Base-by-base conservation (phyloP, 2,797 vertebrate genomes). In the Aldrovandia affinis region DNA sequence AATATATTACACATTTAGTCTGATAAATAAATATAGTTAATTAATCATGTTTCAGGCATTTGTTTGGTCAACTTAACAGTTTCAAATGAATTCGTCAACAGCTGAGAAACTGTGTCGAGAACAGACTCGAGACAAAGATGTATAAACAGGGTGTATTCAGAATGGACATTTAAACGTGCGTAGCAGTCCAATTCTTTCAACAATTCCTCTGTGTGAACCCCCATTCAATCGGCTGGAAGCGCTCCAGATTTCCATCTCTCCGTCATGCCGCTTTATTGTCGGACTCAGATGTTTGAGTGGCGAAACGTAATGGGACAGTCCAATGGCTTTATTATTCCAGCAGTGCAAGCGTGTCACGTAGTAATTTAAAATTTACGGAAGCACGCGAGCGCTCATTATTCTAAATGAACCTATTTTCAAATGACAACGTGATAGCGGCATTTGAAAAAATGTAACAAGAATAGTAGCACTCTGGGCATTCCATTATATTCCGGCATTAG, bases 21-120 rank as follows among this genome's bases (percentile, higher is more conserved):
- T 63, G 12, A 70, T 68, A 68, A 70, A 50, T 50, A 50, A 95
- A 94, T 92, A 86, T 88, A 84, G 91, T 92, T 93, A 92, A 94
- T 95, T 93, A 94, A 94, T 93, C 89, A 90, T 92, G 87, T 87
- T 91, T 65, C 50, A 83, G 81, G 90, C 91, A 93, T 92, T 92
- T 91, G 12, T 5, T 50, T 12, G 6, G 6, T 50, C 12, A 12
- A 50, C 93, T n/a, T n/a, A 91, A 92, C 91, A 92, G 90, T 90
- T 89, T n/a, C n/a, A 92, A 85, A 88, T 84, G 90, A 92, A 90
- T 92, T 88, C 90, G 89, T 86, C 88, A 85, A 91, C 91, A 68
- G 42, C 83, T 87, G 86, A 73, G 22, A 83, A 87, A n/a, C 87
- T 82, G 89, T 82, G 89, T 89, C 87, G 88, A 86, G 77, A 91